Evolutionary conservation across 2,797 vertebrate species (phyloP).

Genomic region (Pseudochromis fuscus): DNA sequence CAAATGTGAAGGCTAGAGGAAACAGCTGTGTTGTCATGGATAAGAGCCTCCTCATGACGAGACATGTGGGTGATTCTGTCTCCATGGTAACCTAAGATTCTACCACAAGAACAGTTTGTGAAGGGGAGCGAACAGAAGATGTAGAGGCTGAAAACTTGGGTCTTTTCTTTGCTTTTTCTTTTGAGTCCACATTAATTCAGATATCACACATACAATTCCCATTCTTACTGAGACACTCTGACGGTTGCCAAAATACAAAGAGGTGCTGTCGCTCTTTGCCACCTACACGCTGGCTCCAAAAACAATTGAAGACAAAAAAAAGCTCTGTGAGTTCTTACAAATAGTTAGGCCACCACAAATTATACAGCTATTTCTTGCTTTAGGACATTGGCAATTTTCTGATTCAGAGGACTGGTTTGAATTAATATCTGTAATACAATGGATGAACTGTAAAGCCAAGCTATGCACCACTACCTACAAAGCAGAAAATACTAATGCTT

Average conservation of each 20-base stretch:
- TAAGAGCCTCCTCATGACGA: conserved; percentile 76
- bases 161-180: conserved; percentile 19
- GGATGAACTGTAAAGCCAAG: not conserved
- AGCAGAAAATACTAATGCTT: not conserved
- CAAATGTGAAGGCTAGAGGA: conserved; percentile 75
- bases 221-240: conserved; percentile 39
- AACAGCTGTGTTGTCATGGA: conserved; percentile 80
- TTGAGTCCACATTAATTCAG: conserved; percentile 44
- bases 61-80: conserved; percentile 79
- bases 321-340: conserved; percentile 16
- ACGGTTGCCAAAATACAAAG: conserved; percentile 47
- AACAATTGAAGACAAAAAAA: conserved; percentile 28
- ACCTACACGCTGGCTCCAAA: conserved; percentile 32
- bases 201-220: conserved; percentile 52
- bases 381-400: conserved; percentile 5
- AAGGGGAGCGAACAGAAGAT: conserved; percentile 52
- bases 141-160: conserved; percentile 62
- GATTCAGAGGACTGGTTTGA: not conserved
- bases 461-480: not conserved
- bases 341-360: conserved; percentile 1
- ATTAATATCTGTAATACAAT: not conserved
- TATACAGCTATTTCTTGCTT: conserved; percentile 13
- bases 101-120: conserved; percentile 73
- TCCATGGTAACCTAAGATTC: conserved; percentile 74
- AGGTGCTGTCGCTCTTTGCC: conserved; percentile 29